Base-by-base conservation (phyloP, 2,888 invertebrate species). In the Bruchidius siliquastri region DNA sequence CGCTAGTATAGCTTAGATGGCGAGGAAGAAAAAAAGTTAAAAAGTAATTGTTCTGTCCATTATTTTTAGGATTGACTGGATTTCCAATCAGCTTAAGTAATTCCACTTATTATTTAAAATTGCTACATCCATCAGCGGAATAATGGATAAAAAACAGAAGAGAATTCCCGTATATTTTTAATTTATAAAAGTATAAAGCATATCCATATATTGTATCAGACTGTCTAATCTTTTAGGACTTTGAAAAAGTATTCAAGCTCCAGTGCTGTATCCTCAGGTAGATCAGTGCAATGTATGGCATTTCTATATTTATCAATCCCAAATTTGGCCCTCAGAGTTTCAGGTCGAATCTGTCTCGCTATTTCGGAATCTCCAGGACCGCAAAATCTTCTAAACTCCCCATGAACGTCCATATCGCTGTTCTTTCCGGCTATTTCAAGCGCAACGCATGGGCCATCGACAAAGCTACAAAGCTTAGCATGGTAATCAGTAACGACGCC, bases 351-450 rank as follows among this genome's bases (percentile, higher is more conserved):
- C 78, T 96, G 91, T 79, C 93, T 90, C 0, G 96, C 97, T 75
- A 97, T 92, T 85, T 96, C 95, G 20, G 97, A 95, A 89, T 98
- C 97, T 78, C 91, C 88, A 0, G 98, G 98, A 0, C 98, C 98
- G 76, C 93, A 93, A 77, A 96, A 89, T 82, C 93, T 92, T 67
- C 71, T 90, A 86, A 97, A 97, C 80, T 90, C 92, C 21, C 89
- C 86, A 72, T 93, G 91, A 1, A 91, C 89, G 77, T 92, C 89
- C 30, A 89, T 82, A 0, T 82, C 83, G 32, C 85, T 88, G 66
- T 88, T 87, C 78, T 89, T 89, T n/a, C 91, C 89, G 0, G 90
- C 90, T 73, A 98, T 90, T 88, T 97, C 97, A 88, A 98, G 87
- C 0, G 93, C 96, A 70, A 98, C 90, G 84, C 95, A 94, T 0